A percentile compares a stretch with the other conserved stretches of the same genome.
Evolutionary conservation across 64 coral and sea anemone species (phyloP).

Genomic region (Montipora capricornis): DNA sequence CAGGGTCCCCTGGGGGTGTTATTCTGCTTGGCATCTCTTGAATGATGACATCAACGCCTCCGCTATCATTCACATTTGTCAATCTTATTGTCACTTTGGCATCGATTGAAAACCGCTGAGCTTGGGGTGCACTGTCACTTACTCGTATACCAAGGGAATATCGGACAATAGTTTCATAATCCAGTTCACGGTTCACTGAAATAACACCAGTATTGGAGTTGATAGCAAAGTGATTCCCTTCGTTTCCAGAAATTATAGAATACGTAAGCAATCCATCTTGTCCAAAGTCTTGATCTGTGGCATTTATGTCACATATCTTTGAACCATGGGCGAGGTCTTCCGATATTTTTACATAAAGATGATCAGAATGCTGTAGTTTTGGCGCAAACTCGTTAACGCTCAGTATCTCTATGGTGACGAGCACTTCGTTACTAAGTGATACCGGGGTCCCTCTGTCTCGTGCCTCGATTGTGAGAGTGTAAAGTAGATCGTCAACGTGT

Average conservation of each 20-base stretch:
- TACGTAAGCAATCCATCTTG: slow-evolving; percentile 63
- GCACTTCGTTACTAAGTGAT: slow-evolving; percentile 33
- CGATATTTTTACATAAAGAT: slow-evolving; percentile 59
- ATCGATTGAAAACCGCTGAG: slow-evolving; percentile 24
- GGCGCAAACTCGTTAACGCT: slow-evolving; percentile 80
- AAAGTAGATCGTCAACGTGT: slow-evolving; percentile 70
- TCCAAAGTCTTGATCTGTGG: slow-evolving; percentile 78
- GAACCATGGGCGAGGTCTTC: slow-evolving; percentile 37
- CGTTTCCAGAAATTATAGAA: slow-evolving; percentile 54
- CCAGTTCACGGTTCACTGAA: slow-evolving; percentile 38
- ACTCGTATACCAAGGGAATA: slow-evolving; percentile 54
- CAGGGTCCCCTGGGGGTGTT: slow-evolving; percentile 55
- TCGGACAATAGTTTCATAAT: slow-evolving; percentile 56
- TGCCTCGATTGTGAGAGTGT: slow-evolving; percentile 68
- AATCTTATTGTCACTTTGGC: slow-evolving; percentile 67
- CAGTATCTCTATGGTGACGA: slow-evolving; percentile 73
- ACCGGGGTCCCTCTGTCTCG: slow-evolving; percentile 57
- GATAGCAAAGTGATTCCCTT: slow-evolving; percentile 53
- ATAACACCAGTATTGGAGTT: slow-evolving; percentile 68
- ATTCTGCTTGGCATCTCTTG: not conserved
- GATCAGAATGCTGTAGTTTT: slow-evolving; percentile 22
- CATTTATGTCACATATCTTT: slow-evolving; percentile 52
- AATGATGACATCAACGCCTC: slow-evolving; percentile 58
- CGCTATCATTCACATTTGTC: slow-evolving; percentile 64
- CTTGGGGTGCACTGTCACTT: slow-evolving; percentile 36